Conservation (phyloP, 1,140 invertebrate species). For the Calephelis virginiensis region DNA sequence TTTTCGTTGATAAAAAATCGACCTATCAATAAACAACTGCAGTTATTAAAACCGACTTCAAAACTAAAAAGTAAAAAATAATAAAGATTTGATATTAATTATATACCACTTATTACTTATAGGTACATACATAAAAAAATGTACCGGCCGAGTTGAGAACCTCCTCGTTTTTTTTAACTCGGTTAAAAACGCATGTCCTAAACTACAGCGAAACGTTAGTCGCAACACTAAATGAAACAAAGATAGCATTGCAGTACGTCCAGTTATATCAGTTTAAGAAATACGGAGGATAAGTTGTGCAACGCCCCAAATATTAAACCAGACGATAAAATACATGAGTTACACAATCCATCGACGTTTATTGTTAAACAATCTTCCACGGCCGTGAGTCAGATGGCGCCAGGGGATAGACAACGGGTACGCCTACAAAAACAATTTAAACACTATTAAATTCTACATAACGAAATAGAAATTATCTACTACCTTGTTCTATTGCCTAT, state of each 20-base stretch:
- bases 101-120: no score
- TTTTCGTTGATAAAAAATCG: no score
- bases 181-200: no score
- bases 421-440: conserved; percentile 46
- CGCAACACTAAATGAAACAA: no score
- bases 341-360: conserved; percentile 68
- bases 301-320: conserved; percentile 68
- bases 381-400: conserved; percentile 63
- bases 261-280: conserved; percentile 34
- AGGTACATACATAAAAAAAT: no score
- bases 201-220: no score
- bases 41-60: no score
- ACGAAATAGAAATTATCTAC: neutral
- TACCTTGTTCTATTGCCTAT: neutral
- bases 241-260: neutral
- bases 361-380: conserved; percentile 62
- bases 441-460: neutral
- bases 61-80: no score
- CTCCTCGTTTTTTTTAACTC: no score
- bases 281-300: conserved; percentile 52
- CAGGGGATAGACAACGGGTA: conserved; percentile 51
- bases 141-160: no score
- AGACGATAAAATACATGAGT: conserved; percentile 65
- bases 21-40: no score
- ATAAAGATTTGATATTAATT: no score